Base-by-base conservation (phyloP, 2,888 invertebrate species). In the Sesia bembeciformis region DNA sequence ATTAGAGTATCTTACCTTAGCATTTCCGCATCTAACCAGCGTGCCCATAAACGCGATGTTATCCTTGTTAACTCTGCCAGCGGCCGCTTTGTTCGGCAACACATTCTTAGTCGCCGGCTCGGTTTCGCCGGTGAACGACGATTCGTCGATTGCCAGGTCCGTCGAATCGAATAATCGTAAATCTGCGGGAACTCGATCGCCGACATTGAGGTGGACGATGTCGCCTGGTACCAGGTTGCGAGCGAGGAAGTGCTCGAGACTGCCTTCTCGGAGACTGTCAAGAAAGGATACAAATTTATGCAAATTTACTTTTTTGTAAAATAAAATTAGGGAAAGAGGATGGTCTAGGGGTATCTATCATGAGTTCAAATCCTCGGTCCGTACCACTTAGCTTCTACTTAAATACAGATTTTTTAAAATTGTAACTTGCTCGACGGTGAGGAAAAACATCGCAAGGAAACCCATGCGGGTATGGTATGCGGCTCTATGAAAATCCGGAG, bases 41-140 rank as follows among this genome's bases (percentile, higher is more conserved):
- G 99, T 99, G 39, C 99, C 99, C 98, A 99, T 97, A 78, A 98
- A 99, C 0, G 97, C 98, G 58, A 99, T 94, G 78, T 98, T 98
- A 54, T 91, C 93, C 81, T 94, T 95, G 59, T 92, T 92, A 53
- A 93, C 92, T 62, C 93, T 91, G 8, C 92, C 92, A 57, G 92
- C 92, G 56, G 92, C 91, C 6, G 92, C 91, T 60, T 91, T 91
- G 40, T 88, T 90, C 58, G 93, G 94, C 54, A 92, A 78, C 0
- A 93, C 93, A 57, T 91, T 93, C 82, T 97, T 97, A 46, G 90
- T 90, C 0, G 96, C 94, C 8, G 99, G 98, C 75, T 98, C 97
- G 0, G 98, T 98, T 88, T 99, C 99, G 0, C 99, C 99, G 0
- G 99, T 99, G 80, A 99, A 98, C 63, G 98, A 98, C 53, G 98